Conservation (phyloP, 2,888 invertebrate genomes). For the Rhopalosiphum nymphaeae region DNA sequence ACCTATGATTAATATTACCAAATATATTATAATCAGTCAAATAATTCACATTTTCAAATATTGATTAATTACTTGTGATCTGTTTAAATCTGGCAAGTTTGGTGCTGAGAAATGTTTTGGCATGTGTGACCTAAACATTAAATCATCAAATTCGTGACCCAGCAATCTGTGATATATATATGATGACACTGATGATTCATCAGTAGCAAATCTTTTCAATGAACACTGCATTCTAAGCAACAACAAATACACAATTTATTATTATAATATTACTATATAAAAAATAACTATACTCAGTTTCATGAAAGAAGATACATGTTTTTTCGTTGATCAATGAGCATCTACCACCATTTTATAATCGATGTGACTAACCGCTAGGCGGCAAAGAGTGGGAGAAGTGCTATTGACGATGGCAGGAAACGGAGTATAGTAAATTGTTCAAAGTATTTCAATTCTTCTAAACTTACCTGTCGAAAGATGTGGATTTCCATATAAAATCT, state of each 20-base stretch:
- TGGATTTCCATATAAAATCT: conserved; percentile 99
- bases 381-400: no score
- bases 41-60: neutral
- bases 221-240: conserved; percentile 90
- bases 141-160: conserved; percentile 95
- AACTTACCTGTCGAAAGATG: conserved; percentile 90
- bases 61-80: conserved; percentile 80
- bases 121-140: conserved; percentile 88
- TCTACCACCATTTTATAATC: no score
- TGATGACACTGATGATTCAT: conserved; percentile 95
- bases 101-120: conserved; percentile 98
- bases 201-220: conserved; percentile 93
- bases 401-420: no score
- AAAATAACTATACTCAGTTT: neutral
- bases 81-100: conserved; percentile 96
- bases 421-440: neutral
- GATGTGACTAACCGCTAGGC: no score
- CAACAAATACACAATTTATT: conserved; percentile 59
- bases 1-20: conserved; percentile 73
- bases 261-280: neutral
- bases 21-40: neutral
- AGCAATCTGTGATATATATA: conserved; percentile 97
- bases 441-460: neutral
- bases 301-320: no score
- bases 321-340: no score